Base-by-base conservation (phyloP, 2,888 invertebrate genomes). In the Athalia rosae region DNA sequence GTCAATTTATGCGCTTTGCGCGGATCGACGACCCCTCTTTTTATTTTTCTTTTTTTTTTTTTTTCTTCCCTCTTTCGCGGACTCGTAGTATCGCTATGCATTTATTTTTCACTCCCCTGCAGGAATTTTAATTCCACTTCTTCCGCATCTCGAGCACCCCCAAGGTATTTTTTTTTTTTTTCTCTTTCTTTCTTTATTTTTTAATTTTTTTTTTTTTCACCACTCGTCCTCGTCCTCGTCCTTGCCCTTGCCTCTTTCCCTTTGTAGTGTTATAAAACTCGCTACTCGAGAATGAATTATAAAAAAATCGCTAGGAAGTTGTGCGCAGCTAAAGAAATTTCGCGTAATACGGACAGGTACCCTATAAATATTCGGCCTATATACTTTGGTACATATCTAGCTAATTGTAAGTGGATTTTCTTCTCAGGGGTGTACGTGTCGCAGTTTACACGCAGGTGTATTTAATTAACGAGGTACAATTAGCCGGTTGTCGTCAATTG, bases 211-310 rank as follows among this genome's bases (percentile, higher is more conserved):
- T 69, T 66, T 80, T 69, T 67, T 77, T 78, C 69, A 28, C 71
- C 59, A 48, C 64, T 63, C 71, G 59, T 73, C 71, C 50, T 69
- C 77, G 61, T 45, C 71, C 58, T 53, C 64, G 41, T 43, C 76
- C 76, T 47, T 76, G 76, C 77, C 71, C 71, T 79, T 80, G 77
- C 78, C 83, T 79, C 81, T 82, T 84, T 82, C 84, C 80, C 15
- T 66, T 15, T 48, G 63, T 63, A 47, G 48, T 4, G n/a, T n/a
- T n/a, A n/a, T 48, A 28, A 28, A 28, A 28, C 28, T 4, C 48
- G n/a, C n/a, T n/a, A n/a, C 13, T 48, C n/a, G 74, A 69, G 45
- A 74, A 43, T 61, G 78, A 53, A 78, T 69, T 47, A 77, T 66
- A 67, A 79, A 48, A 71, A 66, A 78, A 58, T 67, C 58, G 63